Evolutionary conservation across 2,113 vertebrate genomes (phyloP).

Genomic region (Megalops atlanticus): DNA sequence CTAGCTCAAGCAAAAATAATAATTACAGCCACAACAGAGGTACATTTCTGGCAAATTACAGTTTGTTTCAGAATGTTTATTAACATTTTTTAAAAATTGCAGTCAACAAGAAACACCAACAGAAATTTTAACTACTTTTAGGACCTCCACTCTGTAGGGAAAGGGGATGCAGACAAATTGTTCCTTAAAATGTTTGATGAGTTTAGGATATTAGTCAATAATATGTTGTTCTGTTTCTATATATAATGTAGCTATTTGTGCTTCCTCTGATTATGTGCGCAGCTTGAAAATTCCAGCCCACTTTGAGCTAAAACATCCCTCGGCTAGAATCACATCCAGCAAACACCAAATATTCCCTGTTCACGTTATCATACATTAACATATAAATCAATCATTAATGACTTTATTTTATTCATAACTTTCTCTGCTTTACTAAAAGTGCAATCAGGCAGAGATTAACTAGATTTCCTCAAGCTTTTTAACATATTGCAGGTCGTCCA

Average conservation of each 20-base stretch:
- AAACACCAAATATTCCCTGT: conserved; percentile 29
- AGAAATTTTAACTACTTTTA: too few species aligned
- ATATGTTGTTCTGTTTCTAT: background rate
- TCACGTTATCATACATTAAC: conserved; percentile 33
- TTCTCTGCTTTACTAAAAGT: conserved; percentile 20
- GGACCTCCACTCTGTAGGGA: background rate
- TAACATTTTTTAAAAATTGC: too few species aligned
- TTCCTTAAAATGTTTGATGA: background rate
- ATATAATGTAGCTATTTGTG: too few species aligned
- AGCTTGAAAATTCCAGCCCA: background rate
- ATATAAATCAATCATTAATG: conserved; percentile 40
- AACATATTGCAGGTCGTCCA: conserved; percentile 23
- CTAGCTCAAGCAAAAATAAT: too few species aligned
- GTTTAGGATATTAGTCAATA: background rate
- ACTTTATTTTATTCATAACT: conserved; percentile 38
- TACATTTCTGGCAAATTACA: too few species aligned
- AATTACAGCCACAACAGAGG: too few species aligned
- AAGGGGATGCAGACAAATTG: background rate
- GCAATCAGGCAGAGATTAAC: conserved; percentile 32
- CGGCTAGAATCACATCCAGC: background rate
- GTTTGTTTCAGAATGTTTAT: too few species aligned
- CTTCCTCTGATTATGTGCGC: background rate
- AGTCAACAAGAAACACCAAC: too few species aligned
- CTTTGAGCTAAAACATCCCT: background rate
- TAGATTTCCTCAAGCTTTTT: conserved; percentile 19